phyloP scores from a whole-genome alignment of 2,113 vertebrate species.

The Pterocles burchelli region DNA sequence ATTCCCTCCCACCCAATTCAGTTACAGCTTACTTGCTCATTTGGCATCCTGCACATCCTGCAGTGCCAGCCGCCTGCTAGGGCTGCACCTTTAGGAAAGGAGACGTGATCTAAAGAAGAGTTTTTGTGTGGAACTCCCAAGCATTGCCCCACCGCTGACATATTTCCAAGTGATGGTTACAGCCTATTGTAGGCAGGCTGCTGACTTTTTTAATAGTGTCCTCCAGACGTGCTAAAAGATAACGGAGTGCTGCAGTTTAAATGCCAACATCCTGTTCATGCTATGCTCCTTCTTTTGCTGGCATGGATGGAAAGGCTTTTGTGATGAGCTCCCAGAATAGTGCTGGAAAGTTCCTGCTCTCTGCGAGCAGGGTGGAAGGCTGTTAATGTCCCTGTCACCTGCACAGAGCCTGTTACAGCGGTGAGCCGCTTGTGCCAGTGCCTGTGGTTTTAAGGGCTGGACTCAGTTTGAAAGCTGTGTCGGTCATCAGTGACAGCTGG shows the following conservation, averaged over 20 bases:
- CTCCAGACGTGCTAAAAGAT: neutral
- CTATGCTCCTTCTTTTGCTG: neutral
- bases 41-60: neutral
- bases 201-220: neutral
- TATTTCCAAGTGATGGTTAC: neutral
- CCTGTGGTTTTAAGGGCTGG: neutral
- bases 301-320: neutral
- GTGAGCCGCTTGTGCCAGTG: neutral
- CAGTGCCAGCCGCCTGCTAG: neutral
- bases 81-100: neutral
- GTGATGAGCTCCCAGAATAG: conserved; percentile 1
- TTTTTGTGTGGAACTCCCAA: neutral
- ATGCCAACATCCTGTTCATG: neutral
- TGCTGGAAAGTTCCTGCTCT: neutral
- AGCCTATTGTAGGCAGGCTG: neutral
- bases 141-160: neutral
- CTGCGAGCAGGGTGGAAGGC: neutral
- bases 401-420: neutral
- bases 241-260: neutral
- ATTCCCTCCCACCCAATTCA: neutral
- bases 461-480: neutral
- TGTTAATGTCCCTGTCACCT: neutral
- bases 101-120: neutral
- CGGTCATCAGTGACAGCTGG: neutral
- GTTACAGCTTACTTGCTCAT: neutral